A percentile compares a stretch with the other conserved stretches of the same genome.
phyloP scores from a whole-genome alignment of 1,140 invertebrate species.

The Elymnias hypermnestra region DNA sequence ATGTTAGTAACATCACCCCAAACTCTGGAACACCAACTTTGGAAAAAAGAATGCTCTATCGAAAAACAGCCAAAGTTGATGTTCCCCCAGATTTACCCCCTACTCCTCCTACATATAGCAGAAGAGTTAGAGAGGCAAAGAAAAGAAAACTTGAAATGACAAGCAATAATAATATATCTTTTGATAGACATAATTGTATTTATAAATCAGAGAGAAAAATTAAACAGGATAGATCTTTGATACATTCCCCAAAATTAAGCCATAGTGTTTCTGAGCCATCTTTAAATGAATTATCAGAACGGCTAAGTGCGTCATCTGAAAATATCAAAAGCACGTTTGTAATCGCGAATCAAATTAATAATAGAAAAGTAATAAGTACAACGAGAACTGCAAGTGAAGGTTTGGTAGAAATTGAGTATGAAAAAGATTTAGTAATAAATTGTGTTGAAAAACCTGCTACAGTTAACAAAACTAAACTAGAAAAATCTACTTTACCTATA shows the following conservation, averaged over 20 bases:
- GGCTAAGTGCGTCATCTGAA: conserved; percentile 40
- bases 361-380: conserved; percentile 43
- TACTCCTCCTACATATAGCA: conserved; percentile 63
- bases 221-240: conserved; percentile 37
- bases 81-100: conserved; percentile 52
- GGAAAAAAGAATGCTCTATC: conserved; percentile 44
- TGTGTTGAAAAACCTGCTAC: conserved; percentile 58
- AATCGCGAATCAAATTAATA: conserved; percentile 27
- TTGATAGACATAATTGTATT: conserved; percentile 47
- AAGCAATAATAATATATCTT: conserved; percentile 41
- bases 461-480: conserved; percentile 33
- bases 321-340: conserved; percentile 40
- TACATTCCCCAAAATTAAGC: conserved; percentile 39
- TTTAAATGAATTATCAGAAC: conserved; percentile 52
- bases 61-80: conserved; percentile 48
- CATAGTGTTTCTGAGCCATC: conserved; percentile 60
- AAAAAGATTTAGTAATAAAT: conserved; percentile 56
- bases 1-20: conserved; percentile 67
- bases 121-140: conserved; percentile 65
- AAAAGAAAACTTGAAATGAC: conserved; percentile 68
- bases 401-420: conserved; percentile 66
- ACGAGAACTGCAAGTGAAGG: conserved; percentile 51
- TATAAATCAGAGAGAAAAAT: conserved; percentile 66
- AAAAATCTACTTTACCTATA: conserved; percentile 61
- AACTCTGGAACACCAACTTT: conserved; percentile 48